phyloP scores from a whole-genome alignment of 2,797 vertebrate species.

The Catharus ustulatus region DNA sequence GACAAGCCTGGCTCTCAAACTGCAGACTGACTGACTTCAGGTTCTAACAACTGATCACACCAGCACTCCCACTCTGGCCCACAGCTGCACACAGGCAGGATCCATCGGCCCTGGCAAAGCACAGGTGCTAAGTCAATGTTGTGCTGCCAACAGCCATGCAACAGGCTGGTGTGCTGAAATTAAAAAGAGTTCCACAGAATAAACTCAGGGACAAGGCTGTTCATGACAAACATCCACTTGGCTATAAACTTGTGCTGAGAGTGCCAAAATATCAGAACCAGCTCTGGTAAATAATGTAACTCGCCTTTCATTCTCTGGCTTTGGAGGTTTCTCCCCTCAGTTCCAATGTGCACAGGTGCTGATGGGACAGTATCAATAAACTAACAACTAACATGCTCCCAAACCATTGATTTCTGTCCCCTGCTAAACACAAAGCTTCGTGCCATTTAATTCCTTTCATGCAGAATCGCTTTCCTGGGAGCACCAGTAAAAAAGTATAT shows the following conservation, averaged over 20 bases:
- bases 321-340: not conserved
- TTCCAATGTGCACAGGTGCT: not conserved
- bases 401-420: constrained; percentile 7
- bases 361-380: not conserved
- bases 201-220: not conserved
- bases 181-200: not conserved
- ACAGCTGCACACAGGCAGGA: not conserved
- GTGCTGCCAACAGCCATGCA: not conserved
- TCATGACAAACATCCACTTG: not conserved
- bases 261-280: not conserved
- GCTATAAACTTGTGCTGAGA: not conserved
- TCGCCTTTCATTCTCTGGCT: not conserved
- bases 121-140: not conserved
- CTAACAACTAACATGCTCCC: not conserved
- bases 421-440: constrained; percentile 19
- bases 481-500: constrained; percentile 28
- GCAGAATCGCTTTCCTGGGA: constrained; percentile 23
- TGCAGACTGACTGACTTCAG: not conserved
- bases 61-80: not conserved
- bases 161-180: not conserved
- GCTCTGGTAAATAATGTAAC: not conserved
- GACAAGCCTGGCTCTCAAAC: not conserved
- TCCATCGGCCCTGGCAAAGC: not conserved
- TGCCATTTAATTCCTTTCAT: constrained; percentile 41
- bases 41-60: not conserved